Conservation (phyloP, 2,113 vertebrate genomes). For the Ptychochromis oligacanthus region DNA sequence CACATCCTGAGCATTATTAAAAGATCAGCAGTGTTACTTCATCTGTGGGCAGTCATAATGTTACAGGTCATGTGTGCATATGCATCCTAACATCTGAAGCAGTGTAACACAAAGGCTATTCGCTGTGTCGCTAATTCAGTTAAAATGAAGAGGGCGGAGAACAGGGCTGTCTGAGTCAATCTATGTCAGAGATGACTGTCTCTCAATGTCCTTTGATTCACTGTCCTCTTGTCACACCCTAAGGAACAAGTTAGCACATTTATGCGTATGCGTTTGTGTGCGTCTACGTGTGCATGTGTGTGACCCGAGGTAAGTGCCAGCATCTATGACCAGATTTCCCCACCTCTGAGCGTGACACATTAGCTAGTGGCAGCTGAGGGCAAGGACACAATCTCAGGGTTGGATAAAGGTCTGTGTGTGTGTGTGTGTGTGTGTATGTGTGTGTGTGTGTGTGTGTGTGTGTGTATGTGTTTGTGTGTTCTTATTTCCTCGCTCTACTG, state of each 20-base stretch:
- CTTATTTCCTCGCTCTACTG: background rate
- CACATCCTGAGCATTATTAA: background rate
- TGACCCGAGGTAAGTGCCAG: conserved; percentile 58
- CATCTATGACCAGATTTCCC: conserved; percentile 57
- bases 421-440: background rate
- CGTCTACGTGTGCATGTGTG: background rate
- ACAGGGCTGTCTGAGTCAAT: conserved; percentile 59
- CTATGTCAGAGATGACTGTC: conserved; percentile 60
- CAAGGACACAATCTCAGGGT: conserved; percentile 67
- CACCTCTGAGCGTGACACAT: conserved; percentile 62
- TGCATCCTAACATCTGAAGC: background rate
- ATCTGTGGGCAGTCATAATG: background rate
- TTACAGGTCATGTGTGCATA: background rate
- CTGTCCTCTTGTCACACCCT: conserved; percentile 63
- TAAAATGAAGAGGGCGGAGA: conserved; percentile 17
- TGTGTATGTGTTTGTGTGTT: background rate
- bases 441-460: background rate
- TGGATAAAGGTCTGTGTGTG: conserved; percentile 31
- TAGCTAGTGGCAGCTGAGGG: conserved; percentile 67
- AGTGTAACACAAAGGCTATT: background rate
- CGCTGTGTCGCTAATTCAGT: background rate
- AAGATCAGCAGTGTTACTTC: background rate
- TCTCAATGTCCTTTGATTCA: conserved; percentile 65
- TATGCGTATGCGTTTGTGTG: background rate
- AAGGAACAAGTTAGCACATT: conserved; percentile 62